Conservation (phyloP, 2,888 invertebrate genomes). For the Peribatodes rhomboidaria region DNA sequence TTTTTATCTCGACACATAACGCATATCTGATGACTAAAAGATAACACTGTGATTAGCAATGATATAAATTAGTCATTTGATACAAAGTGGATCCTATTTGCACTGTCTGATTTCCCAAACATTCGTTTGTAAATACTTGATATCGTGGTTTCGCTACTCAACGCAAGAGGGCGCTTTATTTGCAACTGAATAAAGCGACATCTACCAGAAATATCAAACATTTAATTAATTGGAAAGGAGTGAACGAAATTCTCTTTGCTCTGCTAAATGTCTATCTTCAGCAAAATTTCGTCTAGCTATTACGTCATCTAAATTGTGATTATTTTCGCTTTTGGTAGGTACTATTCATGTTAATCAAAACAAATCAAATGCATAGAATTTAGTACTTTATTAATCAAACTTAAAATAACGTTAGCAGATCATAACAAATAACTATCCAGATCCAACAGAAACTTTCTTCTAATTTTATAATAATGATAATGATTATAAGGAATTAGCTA, state of each 20-base stretch:
- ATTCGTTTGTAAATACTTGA: constrained; percentile 8
- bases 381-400: constrained; percentile 34
- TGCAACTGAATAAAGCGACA: constrained; percentile 16
- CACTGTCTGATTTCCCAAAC: constrained; percentile 25
- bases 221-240: background rate
- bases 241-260: background rate
- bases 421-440: constrained; percentile 12
- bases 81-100: constrained; percentile 38
- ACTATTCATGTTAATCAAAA: background rate
- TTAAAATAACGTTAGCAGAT: constrained; percentile 21
- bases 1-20: constrained; percentile 37
- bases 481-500: background rate
- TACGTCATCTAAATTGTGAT: too few relatives aligned
- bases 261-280: too few relatives aligned
- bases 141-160: constrained; percentile 50
- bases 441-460: constrained; percentile 11
- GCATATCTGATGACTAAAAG: constrained; percentile 42
- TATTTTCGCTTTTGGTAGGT: background rate
- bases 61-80: constrained; percentile 40
- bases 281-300: too few relatives aligned
- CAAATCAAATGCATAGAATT: constrained; percentile 19
- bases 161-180: constrained; percentile 57
- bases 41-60: constrained; percentile 40
- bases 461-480: constrained; percentile 6
- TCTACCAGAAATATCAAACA: constrained; percentile 12